These are phyloP conservation scores for Caenorhabditis virilis DNA, from an alignment of 2,888 invertebrate genomes.

Conservation along the genomic window DNA sequence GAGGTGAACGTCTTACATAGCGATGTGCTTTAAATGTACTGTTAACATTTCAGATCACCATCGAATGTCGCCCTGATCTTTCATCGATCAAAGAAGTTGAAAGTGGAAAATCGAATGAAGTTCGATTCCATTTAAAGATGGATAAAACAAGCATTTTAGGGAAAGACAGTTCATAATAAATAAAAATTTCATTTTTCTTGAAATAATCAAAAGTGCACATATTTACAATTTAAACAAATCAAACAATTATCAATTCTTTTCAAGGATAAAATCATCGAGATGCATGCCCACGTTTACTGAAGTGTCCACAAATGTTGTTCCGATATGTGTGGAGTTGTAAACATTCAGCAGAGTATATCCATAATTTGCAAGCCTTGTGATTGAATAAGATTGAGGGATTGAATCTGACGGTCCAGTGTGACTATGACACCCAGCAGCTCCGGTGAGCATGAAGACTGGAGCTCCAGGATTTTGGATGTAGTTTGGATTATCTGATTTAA, in stretches of 20 bases:
- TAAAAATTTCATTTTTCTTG: no score
- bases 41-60: slow-evolving; percentile 11
- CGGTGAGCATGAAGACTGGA: slow-evolving; percentile 43
- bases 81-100: no score
- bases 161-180: no score
- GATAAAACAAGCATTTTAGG: no score
- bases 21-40: neutral
- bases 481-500: slow-evolving; percentile 8
- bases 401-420: slow-evolving; percentile 21
- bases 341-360: slow-evolving; percentile 36
- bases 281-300: slow-evolving; percentile 8
- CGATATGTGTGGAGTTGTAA: slow-evolving; percentile 21
- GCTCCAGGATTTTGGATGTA: slow-evolving; percentile 41
- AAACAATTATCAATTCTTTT: slow-evolving; percentile 8
- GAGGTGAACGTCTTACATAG: slow-evolving; percentile 9
- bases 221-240: neutral
- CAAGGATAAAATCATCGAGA: slow-evolving; percentile 18
- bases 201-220: no score
- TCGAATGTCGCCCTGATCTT: slow-evolving; percentile 29
- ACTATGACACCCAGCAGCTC: slow-evolving; percentile 38
- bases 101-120: no score
- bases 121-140: no score
- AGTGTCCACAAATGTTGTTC: slow-evolving; percentile 38
- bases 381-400: slow-evolving; percentile 18
- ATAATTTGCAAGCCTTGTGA: slow-evolving; percentile 30